Base-by-base conservation (phyloP, 2,113 vertebrate species). In the Lethenteron camtschaticum region DNA sequence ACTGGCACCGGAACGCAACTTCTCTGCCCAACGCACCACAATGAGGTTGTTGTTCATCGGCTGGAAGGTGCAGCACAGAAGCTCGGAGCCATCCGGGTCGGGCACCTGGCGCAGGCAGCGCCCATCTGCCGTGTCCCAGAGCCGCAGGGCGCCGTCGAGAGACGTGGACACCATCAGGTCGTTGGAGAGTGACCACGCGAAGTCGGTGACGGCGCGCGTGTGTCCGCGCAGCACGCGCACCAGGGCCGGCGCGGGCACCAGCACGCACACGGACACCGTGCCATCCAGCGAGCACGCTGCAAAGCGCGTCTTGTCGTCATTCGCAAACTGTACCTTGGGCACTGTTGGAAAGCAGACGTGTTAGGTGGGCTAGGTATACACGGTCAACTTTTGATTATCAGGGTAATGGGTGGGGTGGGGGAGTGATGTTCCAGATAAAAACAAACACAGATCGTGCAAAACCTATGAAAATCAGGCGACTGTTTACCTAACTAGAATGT, bases 21-120 rank as follows among this genome's bases (percentile, higher is more conserved):
- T 41, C 41, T 55, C 14, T 3, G 56, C 6, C 9, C 11, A 20
- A 81, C 85, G 79, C 73, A 94, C 90, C 87, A 94, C 89, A 1
- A 89, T 91, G 14, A 94, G 87, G 78, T 94, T 91, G 77, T 95
- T 96, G 74, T 96, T 96, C 81, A 95, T 87, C 0, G 89, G 90
- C 77, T 96, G 90, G 77, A 96, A 96, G 14, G 85, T 89, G 73
- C 90, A 95, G 82, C 89, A 95, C 8, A 95, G 85, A 72, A 95
- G 78, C 71, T 88, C 84, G 0, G 87, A 86, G 8, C 83, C 80
- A 3, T 95, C 89, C 0, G 87, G 88, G 75, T 96, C 90, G 3
- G 81, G 75, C 70, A 96, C 88, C 69, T 87, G 83, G 16, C 90
- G 84, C 76, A 96, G 90, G 78, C 90, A 94, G 58, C 86, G 84